Base-by-base conservation (phyloP, 2,888 invertebrate species). In the Theretra japonica region DNA sequence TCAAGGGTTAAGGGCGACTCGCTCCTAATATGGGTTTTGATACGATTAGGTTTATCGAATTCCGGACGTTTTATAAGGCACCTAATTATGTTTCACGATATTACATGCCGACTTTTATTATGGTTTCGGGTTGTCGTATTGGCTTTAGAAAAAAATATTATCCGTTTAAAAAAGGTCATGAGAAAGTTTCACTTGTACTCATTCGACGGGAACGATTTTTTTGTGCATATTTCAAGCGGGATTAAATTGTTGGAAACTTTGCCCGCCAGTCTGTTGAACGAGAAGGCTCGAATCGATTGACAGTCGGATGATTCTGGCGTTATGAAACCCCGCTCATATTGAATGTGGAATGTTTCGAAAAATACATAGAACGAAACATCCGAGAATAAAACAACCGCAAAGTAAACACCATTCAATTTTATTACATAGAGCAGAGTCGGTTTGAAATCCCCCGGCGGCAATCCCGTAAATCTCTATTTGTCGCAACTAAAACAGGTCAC, bases 401-500 rank as follows among this genome's bases (percentile, higher is more conserved):
- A 88, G 90, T 89, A 91, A 90, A 90, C 87, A 90, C 88, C 88
- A 88, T 93, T 90, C 88, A 86, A 89, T 91, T 92, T 92, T 92
- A 93, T 93, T 92, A 92, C 86, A 81, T 80, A 80, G 85, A 88
- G 83, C 83, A 86, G 87, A 85, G 83, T 88, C 83, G 85, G 81
- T 88, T 90, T 86, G 87, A 83, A 90, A 90, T 88, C 88, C 88
- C 88, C 83, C 83, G 85, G 83, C 84, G 86, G 91, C 90, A 88
- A 90, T 92, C 87, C 87, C 89, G 93, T 94, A 94, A 94, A 94
- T 94, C 93, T 94, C 92, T 92, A 94, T 94, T 94, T 94, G 94
- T 94, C 91, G 92, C 93, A 91, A 92, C 91, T 93, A 90, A 93
- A 94, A 90, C 94, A 93, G 94, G 94, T 94, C 94, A 94, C 94